These are phyloP conservation scores for Drosophila cognata DNA, from an alignment of 2,888 invertebrate genomes.

Conservation along the genomic window DNA sequence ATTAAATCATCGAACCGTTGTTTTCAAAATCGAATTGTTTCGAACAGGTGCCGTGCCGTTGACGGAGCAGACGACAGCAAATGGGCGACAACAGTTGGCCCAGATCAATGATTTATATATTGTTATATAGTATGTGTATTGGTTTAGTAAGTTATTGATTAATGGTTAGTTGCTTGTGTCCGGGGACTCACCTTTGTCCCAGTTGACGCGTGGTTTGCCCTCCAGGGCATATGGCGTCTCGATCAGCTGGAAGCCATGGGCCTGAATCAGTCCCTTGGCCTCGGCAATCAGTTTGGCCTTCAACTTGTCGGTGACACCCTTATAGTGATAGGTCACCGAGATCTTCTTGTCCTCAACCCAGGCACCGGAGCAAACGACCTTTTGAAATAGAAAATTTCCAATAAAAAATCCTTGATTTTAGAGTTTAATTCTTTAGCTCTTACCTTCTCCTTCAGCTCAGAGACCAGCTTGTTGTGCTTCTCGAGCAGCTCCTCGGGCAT, in stretches of 20 bases:
- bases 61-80: slow-evolving; percentile 45
- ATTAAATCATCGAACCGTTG: slow-evolving; percentile 76
- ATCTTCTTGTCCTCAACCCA: slow-evolving; percentile 93
- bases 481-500: slow-evolving; percentile 90
- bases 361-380: slow-evolving; percentile 90
- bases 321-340: slow-evolving; percentile 90
- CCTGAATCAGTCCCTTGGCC: slow-evolving; percentile 88
- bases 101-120: slow-evolving; percentile 25
- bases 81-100: slow-evolving; percentile 72
- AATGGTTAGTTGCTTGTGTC: slow-evolving; percentile 5
- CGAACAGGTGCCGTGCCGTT: slow-evolving; percentile 71
- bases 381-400: background rate
- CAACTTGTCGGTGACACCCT: slow-evolving; percentile 88
- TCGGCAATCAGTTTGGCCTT: slow-evolving; percentile 87
- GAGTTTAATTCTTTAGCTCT: background rate
- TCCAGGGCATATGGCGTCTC: slow-evolving; percentile 91
- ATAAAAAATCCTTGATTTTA: background rate
- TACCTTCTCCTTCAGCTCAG: slow-evolving; percentile 89
- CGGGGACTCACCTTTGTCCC: slow-evolving; percentile 89
- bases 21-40: slow-evolving; percentile 75
- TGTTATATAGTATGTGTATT: slow-evolving; percentile 9
- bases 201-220: slow-evolving; percentile 91
- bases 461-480: slow-evolving; percentile 88
- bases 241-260: slow-evolving; percentile 89
- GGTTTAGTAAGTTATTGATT: slow-evolving; percentile 10